Evolutionary conservation across 2,797 vertebrate species (phyloP), one percentile per base, ranked within the genome.

Genomic region (Scleropages formosus): DNA sequence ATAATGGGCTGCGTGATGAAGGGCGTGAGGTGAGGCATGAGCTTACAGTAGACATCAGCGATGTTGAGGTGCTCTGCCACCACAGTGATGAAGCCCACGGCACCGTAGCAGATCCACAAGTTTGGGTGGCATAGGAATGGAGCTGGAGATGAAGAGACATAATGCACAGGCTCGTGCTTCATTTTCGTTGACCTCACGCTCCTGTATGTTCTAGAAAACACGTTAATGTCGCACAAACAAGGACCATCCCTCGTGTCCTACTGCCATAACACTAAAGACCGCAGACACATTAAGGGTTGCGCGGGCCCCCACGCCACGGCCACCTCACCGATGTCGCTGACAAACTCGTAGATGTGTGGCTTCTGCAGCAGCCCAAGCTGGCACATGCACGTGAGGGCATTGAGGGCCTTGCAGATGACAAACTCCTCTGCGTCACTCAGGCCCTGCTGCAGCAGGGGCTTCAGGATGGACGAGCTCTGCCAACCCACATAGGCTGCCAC

Each of bases 401-500:
- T 95, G 47, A 98, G 96, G 26, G 97, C 94, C 88, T 99, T 99
- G 82, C 95, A 97, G 85, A 99, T 98, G 78, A 99, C 97, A 69
- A 99, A 99, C 89, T 99, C 97, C 89, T 99, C 97, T 0, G 94
- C 95, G 85, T 99, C 97, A 27, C 95, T 98, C 75, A 99, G 93
- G 0, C 97, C 97, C 88, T 99, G 96, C 79, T 99, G 97, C 51
- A 99, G 93, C 27, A 99, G 90, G 1, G 97, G 97, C 82, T 99
- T 99, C 82, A 99, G 86, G 86, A 99, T 98, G 51, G 96, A 96
- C 1, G 97, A 99, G 81, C 97, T 99, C 75, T 99, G 97, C 97
- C 97, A 98, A 79, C 97, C 97, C 75, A 99, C 97, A 0, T 98
- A 99, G 66, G 96, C 97, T 18, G 97, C 97, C 79, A 99, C 97